A percentile compares a stretch with the other conserved stretches of the same genome.
phyloP scores from a whole-genome alignment of 2,113 vertebrate genomes.

The Eira barbara region DNA sequence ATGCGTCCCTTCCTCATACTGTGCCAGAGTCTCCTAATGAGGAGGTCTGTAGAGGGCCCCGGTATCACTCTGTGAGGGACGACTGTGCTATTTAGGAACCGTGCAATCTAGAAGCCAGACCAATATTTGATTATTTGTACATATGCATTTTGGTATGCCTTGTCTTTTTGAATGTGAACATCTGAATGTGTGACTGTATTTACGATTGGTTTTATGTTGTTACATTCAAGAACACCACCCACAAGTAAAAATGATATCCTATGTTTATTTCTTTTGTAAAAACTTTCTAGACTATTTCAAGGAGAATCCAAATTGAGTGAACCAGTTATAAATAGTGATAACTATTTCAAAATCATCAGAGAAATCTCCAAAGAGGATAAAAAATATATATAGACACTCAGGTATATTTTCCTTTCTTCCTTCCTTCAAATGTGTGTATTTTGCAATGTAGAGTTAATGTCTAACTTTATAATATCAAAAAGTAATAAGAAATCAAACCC shows the following conservation, averaged over 20 bases:
- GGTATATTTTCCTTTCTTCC: neutral
- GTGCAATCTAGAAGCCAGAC: conserved; percentile 21
- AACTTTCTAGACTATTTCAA: neutral
- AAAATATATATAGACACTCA: neutral
- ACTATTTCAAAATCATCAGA: neutral
- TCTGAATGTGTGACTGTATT: neutral
- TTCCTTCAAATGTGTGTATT: conserved; percentile 23
- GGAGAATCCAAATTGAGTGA: neutral
- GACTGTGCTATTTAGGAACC: neutral
- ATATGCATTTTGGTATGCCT: neutral
- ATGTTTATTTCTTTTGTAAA: conserved; percentile 41
- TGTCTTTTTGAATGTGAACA: neutral
- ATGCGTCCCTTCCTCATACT: conserved; percentile 60
- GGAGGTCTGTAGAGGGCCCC: conserved; percentile 44
- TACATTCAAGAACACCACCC: neutral
- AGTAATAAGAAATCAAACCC: conserved; percentile 50
- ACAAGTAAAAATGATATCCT: conserved; percentile 15
- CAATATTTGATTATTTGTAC: conserved; percentile 12
- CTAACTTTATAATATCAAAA: conserved; percentile 53
- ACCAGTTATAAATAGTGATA: neutral
- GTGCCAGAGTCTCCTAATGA: conserved; percentile 59
- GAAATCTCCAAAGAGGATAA: conserved; percentile 4
- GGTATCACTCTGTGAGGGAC: neutral
- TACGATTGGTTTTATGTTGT: conserved; percentile 6
- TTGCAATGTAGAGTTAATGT: conserved; percentile 33